phyloP scores from a whole-genome alignment of 2,113 vertebrate species.

The Gavia stellata region DNA sequence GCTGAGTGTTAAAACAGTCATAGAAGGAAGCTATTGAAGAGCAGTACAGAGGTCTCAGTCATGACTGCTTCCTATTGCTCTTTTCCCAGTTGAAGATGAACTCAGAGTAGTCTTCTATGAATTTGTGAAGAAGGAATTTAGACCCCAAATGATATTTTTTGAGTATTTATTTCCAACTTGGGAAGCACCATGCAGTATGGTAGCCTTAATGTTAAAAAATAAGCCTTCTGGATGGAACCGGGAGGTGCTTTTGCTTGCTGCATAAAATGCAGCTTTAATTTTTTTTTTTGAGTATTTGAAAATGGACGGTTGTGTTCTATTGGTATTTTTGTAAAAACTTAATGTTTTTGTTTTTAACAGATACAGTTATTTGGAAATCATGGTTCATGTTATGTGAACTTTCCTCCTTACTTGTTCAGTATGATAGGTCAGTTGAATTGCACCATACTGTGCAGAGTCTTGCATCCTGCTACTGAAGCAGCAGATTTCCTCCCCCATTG shows the following conservation, averaged over 20 bases:
- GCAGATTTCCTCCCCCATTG: conserved; percentile 14
- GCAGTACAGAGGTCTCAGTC: neutral
- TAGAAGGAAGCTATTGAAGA: neutral
- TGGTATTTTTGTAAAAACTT: neutral
- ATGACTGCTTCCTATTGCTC: neutral
- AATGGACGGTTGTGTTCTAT: neutral
- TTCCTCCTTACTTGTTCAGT: conserved; percentile 5
- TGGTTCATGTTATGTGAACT: neutral
- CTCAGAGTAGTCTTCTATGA: neutral
- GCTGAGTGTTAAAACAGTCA: neutral
- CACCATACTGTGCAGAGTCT: neutral
- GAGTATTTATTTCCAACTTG: neutral
- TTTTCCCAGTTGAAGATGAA: neutral
- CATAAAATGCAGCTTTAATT: neutral
- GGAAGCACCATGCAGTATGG: neutral
- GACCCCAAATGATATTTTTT: neutral
- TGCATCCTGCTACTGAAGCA: neutral
- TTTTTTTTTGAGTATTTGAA: neutral
- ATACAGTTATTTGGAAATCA: neutral
- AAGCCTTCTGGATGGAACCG: neutral
- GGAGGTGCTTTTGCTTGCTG: neutral
- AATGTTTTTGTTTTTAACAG: neutral
- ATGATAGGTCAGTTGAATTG: neutral
- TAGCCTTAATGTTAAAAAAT: neutral
- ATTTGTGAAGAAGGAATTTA: neutral